phyloP scores from a whole-genome alignment of 2,888 invertebrate species.

The Pseudeuparius sepicola region DNA sequence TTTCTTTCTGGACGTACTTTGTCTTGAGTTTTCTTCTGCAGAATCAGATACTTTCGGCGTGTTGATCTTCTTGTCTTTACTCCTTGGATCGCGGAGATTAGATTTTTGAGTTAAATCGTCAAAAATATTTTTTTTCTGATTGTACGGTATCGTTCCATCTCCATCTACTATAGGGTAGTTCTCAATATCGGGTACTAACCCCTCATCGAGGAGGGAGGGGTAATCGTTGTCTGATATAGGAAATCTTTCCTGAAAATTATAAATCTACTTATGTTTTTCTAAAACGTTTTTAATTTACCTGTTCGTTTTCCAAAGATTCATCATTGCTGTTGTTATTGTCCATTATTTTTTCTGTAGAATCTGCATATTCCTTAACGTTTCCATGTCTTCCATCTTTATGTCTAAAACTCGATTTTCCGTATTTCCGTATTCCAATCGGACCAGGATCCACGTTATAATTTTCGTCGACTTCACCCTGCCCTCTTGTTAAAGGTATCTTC shows the following conservation, averaged over 20 bases:
- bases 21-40: slow-evolving; percentile 9
- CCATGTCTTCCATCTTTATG: slow-evolving; percentile 34
- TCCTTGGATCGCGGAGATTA: slow-evolving; percentile 34
- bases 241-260: too few species aligned
- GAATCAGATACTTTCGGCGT: too few species aligned
- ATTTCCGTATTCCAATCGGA: slow-evolving; percentile 29
- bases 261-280: too few species aligned
- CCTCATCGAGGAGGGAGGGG: too few species aligned
- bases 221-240: too few species aligned
- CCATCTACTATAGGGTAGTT: slow-evolving; percentile 25
- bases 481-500: slow-evolving; percentile 22
- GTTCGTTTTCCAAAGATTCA: slow-evolving; percentile 13
- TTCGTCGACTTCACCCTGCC: slow-evolving; percentile 30
- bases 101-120: slow-evolving; percentile 21
- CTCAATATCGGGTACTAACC: slow-evolving; percentile 21
- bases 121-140: slow-evolving; percentile 26
- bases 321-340: slow-evolving; percentile 6
- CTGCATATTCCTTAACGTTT: slow-evolving; percentile 30
- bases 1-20: slow-evolving; percentile 28
- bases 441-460: slow-evolving; percentile 24
- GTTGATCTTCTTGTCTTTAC: slow-evolving; percentile 26
- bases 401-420: slow-evolving; percentile 32
- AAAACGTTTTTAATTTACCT: too few species aligned
- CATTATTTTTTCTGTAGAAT: slow-evolving; percentile 13
- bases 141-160: slow-evolving; percentile 29